phyloP scores from a whole-genome alignment of 2,113 vertebrate genomes.

The Pelecanus crispus region DNA sequence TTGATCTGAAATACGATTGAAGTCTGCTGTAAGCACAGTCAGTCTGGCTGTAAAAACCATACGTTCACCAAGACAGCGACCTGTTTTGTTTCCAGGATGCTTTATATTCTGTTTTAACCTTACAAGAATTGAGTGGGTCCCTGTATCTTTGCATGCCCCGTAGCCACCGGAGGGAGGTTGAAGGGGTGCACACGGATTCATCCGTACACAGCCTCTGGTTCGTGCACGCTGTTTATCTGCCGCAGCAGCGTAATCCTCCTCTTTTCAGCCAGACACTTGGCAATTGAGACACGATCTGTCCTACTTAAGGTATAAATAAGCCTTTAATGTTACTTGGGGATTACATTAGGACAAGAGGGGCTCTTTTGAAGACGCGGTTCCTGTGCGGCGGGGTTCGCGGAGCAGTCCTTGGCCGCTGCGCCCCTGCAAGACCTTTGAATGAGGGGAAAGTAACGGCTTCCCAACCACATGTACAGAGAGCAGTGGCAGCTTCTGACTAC shows the following conservation, averaged over 20 bases:
- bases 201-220: accelerated
- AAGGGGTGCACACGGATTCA: accelerated
- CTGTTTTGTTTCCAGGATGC: neutral
- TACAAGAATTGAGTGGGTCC: neutral
- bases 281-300: neutral
- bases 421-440: neutral
- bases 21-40: neutral
- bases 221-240: neutral
- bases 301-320: conserved; percentile 13
- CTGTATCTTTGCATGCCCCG: neutral
- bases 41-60: accelerated
- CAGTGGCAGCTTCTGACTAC: neutral
- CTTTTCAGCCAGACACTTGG: neutral
- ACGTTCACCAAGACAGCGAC: neutral
- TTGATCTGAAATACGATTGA: accelerated
- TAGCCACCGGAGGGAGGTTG: neutral
- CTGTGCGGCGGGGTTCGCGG: accelerated
- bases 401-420: neutral
- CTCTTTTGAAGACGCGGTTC: neutral
- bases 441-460: neutral
- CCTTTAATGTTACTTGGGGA: neutral
- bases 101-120: neutral
- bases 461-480: accelerated
- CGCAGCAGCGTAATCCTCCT: neutral
- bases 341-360: neutral